Evolutionary conservation across 1,140 invertebrate genomes (phyloP).

Genomic region (Orchestia grillus): DNA sequence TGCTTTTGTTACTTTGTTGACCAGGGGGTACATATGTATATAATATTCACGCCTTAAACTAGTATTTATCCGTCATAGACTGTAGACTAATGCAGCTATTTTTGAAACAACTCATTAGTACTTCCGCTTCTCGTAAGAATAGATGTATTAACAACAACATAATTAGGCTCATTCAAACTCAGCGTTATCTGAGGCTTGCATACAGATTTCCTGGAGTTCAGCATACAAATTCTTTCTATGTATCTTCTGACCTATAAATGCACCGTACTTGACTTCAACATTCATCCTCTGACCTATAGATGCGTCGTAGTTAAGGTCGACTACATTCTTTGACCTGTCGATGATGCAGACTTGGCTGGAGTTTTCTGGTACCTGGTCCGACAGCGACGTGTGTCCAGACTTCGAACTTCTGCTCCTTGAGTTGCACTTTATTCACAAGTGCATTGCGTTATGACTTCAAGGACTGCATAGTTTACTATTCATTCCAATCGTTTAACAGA

Average conservation of each 20-base stretch:
- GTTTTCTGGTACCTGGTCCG: neutral
- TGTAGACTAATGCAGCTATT: neutral
- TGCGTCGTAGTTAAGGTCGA: neutral
- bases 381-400: neutral
- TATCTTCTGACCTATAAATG: neutral
- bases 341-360: neutral
- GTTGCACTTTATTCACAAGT: neutral
- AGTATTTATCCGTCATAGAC: too few relatives aligned
- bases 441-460: neutral
- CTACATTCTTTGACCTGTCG: neutral
- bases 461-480: neutral
- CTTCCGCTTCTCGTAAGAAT: neutral
- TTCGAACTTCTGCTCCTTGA: neutral
- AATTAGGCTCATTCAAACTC: neutral
- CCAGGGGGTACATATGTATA: neutral
- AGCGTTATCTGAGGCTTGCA: neutral
- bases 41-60: too few relatives aligned
- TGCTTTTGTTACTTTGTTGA: neutral
- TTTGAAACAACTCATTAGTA: neutral
- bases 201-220: neutral
- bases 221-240: neutral
- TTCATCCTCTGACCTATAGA: neutral
- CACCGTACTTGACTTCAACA: neutral
- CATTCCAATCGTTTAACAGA: neutral
- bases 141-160: neutral